Evolutionary conservation across 2,888 invertebrate species (phyloP), one percentile per base, ranked within the genome.

Genomic region (Myathropa florea): DNA sequence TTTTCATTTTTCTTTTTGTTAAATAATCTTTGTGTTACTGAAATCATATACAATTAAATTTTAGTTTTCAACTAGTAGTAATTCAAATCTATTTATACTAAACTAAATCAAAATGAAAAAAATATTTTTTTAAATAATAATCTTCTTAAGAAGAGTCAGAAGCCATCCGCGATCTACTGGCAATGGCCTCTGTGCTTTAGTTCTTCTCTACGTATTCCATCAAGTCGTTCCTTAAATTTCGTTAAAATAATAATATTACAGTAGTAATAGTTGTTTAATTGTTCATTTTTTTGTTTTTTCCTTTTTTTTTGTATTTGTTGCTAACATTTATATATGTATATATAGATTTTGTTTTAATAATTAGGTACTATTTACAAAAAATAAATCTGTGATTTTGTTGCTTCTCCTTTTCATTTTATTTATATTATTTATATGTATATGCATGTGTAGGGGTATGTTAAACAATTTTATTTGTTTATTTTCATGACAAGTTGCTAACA

Each of bases 51-150:
- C 71, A 72, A 57, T 57, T 24, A 24, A 36, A 55, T 60, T 71
- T 76, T 76, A 84, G 84, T 80, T 84, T 76, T 71, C 39, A 84
- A 80, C 80, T 80, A 80, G n/a, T 80, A 80, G n/a, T 79, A 65
- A 64, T 76, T 75, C 75, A 84, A 71, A 77, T 67, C 61, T 55
- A 75, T 84, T 57, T 57, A 57, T 57, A 67, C 84, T 84, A 84
- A 71, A 80, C 71, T 71, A 79, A 65, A 76, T 60, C 64, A 46
- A 30, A 65, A 64, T n/a, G 30, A 55, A 26, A 65, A 65, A 75
- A 55, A 57, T 6, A 24, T 57, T 23, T 57, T 24, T 26, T 18
- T 46, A 33, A 33, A 33, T 33, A 33, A 33, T 10, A 33, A 33
- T 33, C 33, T 18, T 73, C 53, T 79, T 71, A 28, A 65, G 33